Evolutionary conservation across 2,888 invertebrate genomes (phyloP).

Genomic region (Sarcophaga rosellei): DNA sequence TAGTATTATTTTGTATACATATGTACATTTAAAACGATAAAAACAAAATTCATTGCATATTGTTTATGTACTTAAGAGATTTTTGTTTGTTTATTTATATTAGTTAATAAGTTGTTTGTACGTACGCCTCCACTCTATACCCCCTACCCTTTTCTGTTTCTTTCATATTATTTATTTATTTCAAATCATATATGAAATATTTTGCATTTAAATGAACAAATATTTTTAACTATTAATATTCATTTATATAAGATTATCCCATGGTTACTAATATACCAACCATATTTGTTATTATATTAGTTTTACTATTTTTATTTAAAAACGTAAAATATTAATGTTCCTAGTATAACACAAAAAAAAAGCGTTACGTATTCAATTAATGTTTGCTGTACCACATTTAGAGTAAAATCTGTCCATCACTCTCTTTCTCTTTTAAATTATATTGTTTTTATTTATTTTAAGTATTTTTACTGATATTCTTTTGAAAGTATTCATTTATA

Average conservation of each 20-base stretch:
- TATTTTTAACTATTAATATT: not conserved
- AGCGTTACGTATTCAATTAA: not conserved
- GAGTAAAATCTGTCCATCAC: not conserved
- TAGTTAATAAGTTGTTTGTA: conserved; percentile 52
- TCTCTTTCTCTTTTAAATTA: too few species aligned
- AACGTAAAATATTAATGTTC: not conserved
- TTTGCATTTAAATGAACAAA: conserved; percentile 48
- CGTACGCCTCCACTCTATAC: conserved; percentile 1
- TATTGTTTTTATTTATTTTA: too few species aligned
- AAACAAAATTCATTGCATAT: conserved; percentile 28
- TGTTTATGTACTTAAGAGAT: conserved; percentile 43
- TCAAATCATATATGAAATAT: conserved; percentile 13
- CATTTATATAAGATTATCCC: not conserved
- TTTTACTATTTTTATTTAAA: not conserved
- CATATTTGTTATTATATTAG: not conserved
- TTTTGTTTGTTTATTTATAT: conserved; percentile 26
- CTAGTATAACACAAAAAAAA: not conserved
- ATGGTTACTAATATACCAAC: not conserved
- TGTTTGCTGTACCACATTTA: not conserved
- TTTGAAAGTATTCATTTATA: not conserved
- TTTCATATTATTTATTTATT: conserved; percentile 51
- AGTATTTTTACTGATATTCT: not conserved
- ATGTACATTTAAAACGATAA: conserved; percentile 2
- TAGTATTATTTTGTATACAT: conserved; percentile 60
- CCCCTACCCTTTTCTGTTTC: conserved; percentile 6